Evolutionary conservation across 2,113 vertebrate genomes (phyloP).

Genomic region (Notothenia rossii): DNA sequence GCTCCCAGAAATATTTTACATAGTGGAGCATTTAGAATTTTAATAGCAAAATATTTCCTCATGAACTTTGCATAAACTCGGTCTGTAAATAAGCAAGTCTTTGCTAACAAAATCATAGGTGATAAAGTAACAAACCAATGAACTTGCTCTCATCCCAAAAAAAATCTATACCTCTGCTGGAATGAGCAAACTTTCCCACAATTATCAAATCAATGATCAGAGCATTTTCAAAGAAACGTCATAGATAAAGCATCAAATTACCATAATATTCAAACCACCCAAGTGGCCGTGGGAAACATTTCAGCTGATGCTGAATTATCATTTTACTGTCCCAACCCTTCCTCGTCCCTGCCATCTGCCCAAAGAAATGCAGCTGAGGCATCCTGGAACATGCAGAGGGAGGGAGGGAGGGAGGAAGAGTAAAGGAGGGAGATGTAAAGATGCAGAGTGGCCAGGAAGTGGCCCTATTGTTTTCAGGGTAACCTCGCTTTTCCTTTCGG

Average conservation of each 20-base stretch:
- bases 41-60: not conserved
- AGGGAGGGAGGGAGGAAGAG: conserved; percentile 35
- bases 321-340: conserved; percentile 48
- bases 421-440: conserved; percentile 48
- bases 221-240: not conserved
- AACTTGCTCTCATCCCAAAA: not conserved
- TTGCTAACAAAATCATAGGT: not conserved
- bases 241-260: not conserved
- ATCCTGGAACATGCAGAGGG: conserved; percentile 57
- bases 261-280: not conserved
- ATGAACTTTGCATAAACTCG: not conserved
- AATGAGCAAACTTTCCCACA: not conserved
- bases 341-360: conserved; percentile 47
- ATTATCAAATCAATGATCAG: not conserved
- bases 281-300: conserved; percentile 27
- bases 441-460: conserved; percentile 78
- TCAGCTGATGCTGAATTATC: conserved; percentile 59
- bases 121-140: not conserved
- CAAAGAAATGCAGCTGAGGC: conserved; percentile 59
- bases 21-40: not conserved
- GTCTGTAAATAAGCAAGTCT: not conserved
- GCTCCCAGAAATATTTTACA: not conserved
- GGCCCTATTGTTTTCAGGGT: conserved; percentile 83
- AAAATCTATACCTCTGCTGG: not conserved
- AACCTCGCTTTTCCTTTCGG: conserved; percentile 74